phyloP scores from a whole-genome alignment of 2,113 vertebrate species.

The Microcebus tavaratra region DNA sequence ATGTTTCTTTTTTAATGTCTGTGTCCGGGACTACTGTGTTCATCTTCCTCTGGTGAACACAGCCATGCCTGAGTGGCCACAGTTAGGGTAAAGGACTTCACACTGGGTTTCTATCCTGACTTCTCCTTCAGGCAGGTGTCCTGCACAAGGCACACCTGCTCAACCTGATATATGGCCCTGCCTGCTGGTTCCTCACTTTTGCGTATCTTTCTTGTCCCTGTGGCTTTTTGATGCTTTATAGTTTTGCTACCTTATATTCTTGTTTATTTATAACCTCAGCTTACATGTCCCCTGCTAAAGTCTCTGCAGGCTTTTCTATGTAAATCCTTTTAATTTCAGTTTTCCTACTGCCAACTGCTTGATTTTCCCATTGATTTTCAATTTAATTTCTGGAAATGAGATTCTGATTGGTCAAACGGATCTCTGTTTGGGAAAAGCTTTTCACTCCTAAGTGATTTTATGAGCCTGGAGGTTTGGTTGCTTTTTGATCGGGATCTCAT shows the following conservation, averaged over 20 bases:
- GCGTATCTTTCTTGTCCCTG: not conserved
- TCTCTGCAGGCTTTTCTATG: not conserved
- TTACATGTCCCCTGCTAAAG: not conserved
- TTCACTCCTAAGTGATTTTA: not conserved
- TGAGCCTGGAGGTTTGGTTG: not conserved
- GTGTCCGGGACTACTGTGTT: not conserved
- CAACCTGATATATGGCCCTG: too few relatives aligned
- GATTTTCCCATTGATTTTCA: not conserved
- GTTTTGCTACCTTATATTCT: not conserved
- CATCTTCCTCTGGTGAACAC: not conserved
- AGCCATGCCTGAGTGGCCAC: not conserved
- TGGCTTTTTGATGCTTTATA: not conserved
- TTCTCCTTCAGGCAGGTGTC: not conserved
- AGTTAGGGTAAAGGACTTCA: not conserved
- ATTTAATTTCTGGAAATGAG: conserved; percentile 21
- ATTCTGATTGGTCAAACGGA: not conserved
- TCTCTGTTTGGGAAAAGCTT: not conserved
- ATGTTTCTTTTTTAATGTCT: not conserved
- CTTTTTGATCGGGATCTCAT: not conserved
- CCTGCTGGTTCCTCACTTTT: not conserved
- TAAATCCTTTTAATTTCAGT: not conserved
- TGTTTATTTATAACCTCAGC: not conserved
- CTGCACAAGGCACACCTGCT: not conserved
- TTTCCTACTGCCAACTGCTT: not conserved
- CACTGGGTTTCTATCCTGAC: not conserved